Percentiles rank a stretch among this genome's conserved stretches.
These are phyloP conservation scores for Brachionus asplanchnoidis DNA, from an alignment of 1,140 invertebrate species.

Conservation along the genomic window DNA sequence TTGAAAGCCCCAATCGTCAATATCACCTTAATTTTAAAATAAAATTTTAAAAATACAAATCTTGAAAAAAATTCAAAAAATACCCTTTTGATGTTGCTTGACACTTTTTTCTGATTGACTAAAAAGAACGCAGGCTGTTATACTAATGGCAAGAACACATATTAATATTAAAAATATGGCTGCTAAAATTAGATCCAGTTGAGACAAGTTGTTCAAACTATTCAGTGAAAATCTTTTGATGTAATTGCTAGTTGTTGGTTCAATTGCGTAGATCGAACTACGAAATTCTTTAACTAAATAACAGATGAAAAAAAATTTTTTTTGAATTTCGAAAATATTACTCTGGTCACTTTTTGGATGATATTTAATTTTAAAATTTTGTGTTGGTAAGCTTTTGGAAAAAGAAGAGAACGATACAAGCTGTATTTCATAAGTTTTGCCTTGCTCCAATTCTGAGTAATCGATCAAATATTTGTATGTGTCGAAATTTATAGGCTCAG, in stretches of 20 bases:
- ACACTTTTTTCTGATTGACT: background rate
- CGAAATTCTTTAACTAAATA: background rate
- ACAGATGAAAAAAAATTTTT: background rate
- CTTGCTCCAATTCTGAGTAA: background rate
- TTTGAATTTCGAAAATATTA: background rate
- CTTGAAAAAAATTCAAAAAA: background rate
- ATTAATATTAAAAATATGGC: slow-evolving; percentile 1
- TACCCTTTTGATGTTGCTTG: background rate
- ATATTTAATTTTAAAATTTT: background rate
- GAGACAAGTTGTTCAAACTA: background rate
- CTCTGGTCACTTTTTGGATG: background rate
- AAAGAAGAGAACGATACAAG: slow-evolving; percentile 9
- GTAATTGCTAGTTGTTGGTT: background rate
- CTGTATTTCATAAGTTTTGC: slow-evolving; percentile 21
- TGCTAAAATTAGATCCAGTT: slow-evolving; percentile 11
- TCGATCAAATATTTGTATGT: slow-evolving; percentile 7
- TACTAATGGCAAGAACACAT: background rate
- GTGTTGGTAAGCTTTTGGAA: slow-evolving; percentile 30
- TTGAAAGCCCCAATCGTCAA: slow-evolving; percentile 23
- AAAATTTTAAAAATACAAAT: background rate
- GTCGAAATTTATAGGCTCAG: background rate
- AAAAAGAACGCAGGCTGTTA: background rate
- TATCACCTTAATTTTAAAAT: background rate
- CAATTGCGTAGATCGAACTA: background rate
- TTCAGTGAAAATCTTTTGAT: background rate